Evolutionary conservation across 2,888 invertebrate genomes (phyloP), one percentile per base, ranked within the genome.

Genomic region (Sphecodes monilicornis): DNA sequence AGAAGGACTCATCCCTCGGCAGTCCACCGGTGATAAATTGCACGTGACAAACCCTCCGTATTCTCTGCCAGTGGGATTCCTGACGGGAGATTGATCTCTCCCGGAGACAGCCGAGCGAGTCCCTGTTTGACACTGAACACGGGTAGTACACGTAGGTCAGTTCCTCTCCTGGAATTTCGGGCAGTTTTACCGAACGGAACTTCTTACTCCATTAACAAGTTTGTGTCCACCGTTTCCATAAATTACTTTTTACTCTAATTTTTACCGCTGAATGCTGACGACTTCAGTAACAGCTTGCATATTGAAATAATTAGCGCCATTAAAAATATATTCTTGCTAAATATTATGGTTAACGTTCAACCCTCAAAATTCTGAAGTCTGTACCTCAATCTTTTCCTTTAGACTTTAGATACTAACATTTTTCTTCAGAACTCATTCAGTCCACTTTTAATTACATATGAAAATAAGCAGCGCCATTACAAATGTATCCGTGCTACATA

Each of bases 21-120:
- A 54, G 77, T 16, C 74, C 57, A 29, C 75, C n/a, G 84, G 91
- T 92, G 91, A 92, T 93, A 92, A 93, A 93, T 93, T 89, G 91
- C 88, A 85, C 87, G 89, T 89, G 91, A 92, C 92, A 88, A 90
- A 89, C 89, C 89, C 89, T 90, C 86, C 83, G 85, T 29, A 64
- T 82, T 81, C 82, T 78, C 82, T 82, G 82, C 75, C 83, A 80
- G 81, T 70, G 71, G 82, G 85, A 81, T 74, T 84, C 83, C 74
- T 80, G 78, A 74, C 74, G 77, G 78, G 86, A 89, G 89, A 91
- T 91, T 86, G 90, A 91, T 91, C 91, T 86, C 82, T 85, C 80
- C 36, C 78, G 18, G 77, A 74, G 80, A 82, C 81, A 69, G 50
- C 64, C 50, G 60, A 43, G 39, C 46, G 43, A 70, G 70, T 72